Percentiles rank a stretch among this genome's conserved stretches.
These are phyloP conservation scores for Panzeria rudis DNA, from an alignment of 2,888 invertebrate species.

Conservation along the genomic window DNA sequence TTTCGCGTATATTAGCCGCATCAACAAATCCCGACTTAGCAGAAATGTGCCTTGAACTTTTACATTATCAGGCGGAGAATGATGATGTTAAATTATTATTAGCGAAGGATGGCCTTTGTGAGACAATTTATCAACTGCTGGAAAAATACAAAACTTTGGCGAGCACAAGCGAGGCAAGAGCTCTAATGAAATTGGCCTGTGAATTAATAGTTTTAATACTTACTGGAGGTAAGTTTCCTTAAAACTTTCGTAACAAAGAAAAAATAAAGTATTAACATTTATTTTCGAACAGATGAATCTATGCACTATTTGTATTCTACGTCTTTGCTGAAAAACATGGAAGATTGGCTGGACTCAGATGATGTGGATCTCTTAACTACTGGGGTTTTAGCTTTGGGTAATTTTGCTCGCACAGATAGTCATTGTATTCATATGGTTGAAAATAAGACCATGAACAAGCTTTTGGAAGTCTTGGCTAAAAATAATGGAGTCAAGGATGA, in stretches of 20 bases:
- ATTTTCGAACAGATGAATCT: constrained; percentile 88
- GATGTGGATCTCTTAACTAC: constrained; percentile 92
- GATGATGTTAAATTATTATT: constrained; percentile 91
- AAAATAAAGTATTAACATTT: constrained; percentile 2
- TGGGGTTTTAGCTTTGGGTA: constrained; percentile 93
- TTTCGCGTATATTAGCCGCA: constrained; percentile 86
- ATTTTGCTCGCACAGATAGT: constrained; percentile 94
- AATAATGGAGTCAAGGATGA: constrained; percentile 86
- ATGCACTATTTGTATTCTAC: constrained; percentile 93
- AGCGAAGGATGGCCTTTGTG: constrained; percentile 90
- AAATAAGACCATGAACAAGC: constrained; percentile 89
- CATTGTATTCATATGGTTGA: constrained; percentile 93
- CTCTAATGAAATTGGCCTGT: constrained; percentile 92
- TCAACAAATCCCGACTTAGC: constrained; percentile 89
- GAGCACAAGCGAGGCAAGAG: constrained; percentile 87
- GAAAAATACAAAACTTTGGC: constrained; percentile 88
- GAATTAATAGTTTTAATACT: constrained; percentile 93
- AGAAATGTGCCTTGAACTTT: constrained; percentile 90
- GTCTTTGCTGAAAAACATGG: constrained; percentile 88
- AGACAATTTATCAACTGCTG: constrained; percentile 89
- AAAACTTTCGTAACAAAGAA: background rate
- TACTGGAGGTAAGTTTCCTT: constrained; percentile 88
- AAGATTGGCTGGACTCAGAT: constrained; percentile 90
- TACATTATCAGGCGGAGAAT: constrained; percentile 91
- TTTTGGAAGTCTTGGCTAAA: constrained; percentile 85